Evolutionary conservation across 1,140 invertebrate species (phyloP).

Genomic region (Micrasema longulum): DNA sequence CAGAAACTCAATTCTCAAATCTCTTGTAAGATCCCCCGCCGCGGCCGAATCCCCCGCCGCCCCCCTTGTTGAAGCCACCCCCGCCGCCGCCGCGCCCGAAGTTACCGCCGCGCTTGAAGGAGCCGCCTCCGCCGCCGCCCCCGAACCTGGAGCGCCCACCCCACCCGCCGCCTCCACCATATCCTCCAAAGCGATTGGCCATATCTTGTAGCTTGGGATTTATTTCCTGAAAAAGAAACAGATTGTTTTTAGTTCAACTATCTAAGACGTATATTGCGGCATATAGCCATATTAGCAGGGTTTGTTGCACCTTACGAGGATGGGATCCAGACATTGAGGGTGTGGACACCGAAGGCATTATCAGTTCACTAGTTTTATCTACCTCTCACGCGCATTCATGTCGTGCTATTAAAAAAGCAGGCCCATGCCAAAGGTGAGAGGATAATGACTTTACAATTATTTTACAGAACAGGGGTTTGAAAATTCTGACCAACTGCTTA

Average conservation of each 20-base stretch:
- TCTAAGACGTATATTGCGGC: no score
- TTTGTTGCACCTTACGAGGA: slow-evolving; percentile 76
- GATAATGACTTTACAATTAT: slow-evolving; percentile 58
- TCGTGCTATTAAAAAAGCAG: slow-evolving; percentile 70
- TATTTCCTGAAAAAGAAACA: slow-evolving; percentile 64
- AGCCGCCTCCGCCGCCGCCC: slow-evolving; percentile 59
- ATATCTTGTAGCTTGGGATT: slow-evolving; percentile 70
- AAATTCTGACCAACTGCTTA: no score
- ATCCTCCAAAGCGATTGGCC: slow-evolving; percentile 67
- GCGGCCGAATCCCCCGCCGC: slow-evolving; percentile 60
- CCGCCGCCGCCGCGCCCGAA: slow-evolving; percentile 57
- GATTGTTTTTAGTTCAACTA: no score
- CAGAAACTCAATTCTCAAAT: slow-evolving; percentile 42
- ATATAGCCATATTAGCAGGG: no score
- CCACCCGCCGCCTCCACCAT: slow-evolving; percentile 68
- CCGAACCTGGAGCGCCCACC: slow-evolving; percentile 62
- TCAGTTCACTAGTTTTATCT: slow-evolving; percentile 70
- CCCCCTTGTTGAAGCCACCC: slow-evolving; percentile 58
- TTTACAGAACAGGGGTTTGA: no score
- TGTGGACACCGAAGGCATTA: slow-evolving; percentile 83
- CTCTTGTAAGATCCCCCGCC: slow-evolving; percentile 51
- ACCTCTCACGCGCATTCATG: slow-evolving; percentile 81
- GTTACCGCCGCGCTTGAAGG: slow-evolving; percentile 41
- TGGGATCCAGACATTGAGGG: slow-evolving; percentile 75
- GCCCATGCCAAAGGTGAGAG: slow-evolving; percentile 81